Conservation (phyloP, 92 coral and sea anemone genomes). For the Micromussa lordhowensis region DNA sequence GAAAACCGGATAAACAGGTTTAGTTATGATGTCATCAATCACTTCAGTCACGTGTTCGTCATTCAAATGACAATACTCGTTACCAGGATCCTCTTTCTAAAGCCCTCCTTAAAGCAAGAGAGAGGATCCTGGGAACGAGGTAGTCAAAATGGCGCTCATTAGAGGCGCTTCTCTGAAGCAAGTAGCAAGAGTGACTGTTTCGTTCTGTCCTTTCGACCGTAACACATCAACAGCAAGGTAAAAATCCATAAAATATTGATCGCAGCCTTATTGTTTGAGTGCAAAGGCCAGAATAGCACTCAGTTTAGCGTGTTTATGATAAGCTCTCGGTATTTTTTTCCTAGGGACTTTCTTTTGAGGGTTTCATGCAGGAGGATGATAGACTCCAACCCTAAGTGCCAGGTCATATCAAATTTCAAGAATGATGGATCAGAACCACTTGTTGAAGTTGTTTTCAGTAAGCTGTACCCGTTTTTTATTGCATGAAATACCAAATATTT, state of each 20-base stretch:
- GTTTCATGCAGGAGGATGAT: conserved; percentile 80
- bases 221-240: conserved; percentile 91
- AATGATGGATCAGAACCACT: conserved; percentile 79
- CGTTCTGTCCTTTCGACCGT: conserved; percentile 90
- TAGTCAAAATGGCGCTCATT: conserved; percentile 91
- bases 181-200: conserved; percentile 81
- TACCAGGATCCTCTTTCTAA: neutral
- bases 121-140: neutral
- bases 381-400: conserved; percentile 88
- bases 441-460: conserved; percentile 84
- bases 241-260: neutral
- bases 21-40: conserved; percentile 24
- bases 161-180: conserved; percentile 86
- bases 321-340: neutral
- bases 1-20: conserved; percentile 68
- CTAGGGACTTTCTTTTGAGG: conserved; percentile 88
- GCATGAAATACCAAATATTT: too few relatives aligned
- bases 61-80: neutral
- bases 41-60: conserved; percentile 6
- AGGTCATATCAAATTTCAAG: conserved; percentile 75
- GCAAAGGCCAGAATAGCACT: neutral
- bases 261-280: neutral
- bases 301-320: too few relatives aligned
- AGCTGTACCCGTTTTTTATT: conserved; percentile 13
- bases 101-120: too few relatives aligned